phyloP scores from a whole-genome alignment of 2,888 invertebrate species.

The Limenitis camilla region DNA sequence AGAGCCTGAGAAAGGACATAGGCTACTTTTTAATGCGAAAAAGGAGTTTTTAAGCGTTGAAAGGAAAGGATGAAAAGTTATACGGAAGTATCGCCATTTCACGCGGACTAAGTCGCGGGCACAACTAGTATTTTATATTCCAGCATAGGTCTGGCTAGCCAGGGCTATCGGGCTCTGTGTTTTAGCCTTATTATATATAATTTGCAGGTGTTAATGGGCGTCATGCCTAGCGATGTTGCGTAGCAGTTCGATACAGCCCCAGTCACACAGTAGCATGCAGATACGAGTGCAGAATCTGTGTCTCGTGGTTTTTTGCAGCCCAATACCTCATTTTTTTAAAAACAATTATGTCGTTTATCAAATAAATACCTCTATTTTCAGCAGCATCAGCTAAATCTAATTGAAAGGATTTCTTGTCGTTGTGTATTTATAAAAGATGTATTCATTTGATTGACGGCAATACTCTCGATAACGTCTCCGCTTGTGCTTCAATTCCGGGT shows the following conservation, averaged over 20 bases:
- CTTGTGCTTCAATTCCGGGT: slow-evolving; percentile 31
- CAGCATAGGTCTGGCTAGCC: too few species aligned
- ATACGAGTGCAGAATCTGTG: slow-evolving; percentile 15
- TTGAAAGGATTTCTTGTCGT: too few species aligned
- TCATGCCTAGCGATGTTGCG: slow-evolving; percentile 54
- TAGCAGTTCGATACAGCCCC: slow-evolving; percentile 34
- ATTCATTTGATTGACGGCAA: slow-evolving; percentile 12
- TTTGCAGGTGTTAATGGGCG: slow-evolving; percentile 41
- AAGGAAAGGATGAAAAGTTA: too few species aligned
- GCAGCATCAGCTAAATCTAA: too few species aligned
- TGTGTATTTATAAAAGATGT: too few species aligned
- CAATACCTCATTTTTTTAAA: background rate
- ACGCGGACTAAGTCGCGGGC: too few species aligned
- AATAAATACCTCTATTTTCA: slow-evolving; percentile 1
- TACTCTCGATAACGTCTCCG: slow-evolving; percentile 7
- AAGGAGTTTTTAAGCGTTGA: too few species aligned
- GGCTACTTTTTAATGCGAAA: too few species aligned
- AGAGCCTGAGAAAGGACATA: too few species aligned
- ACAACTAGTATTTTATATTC: too few species aligned
- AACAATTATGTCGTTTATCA: slow-evolving; percentile 1
- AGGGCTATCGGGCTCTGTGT: too few species aligned
- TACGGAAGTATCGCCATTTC: too few species aligned
- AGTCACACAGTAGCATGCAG: slow-evolving; percentile 29
- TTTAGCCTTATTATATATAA: slow-evolving; percentile 29
- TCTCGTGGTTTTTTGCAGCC: slow-evolving; percentile 18